Evolutionary conservation across 2,113 vertebrate species (phyloP).

Genomic region (Vidua macroura): DNA sequence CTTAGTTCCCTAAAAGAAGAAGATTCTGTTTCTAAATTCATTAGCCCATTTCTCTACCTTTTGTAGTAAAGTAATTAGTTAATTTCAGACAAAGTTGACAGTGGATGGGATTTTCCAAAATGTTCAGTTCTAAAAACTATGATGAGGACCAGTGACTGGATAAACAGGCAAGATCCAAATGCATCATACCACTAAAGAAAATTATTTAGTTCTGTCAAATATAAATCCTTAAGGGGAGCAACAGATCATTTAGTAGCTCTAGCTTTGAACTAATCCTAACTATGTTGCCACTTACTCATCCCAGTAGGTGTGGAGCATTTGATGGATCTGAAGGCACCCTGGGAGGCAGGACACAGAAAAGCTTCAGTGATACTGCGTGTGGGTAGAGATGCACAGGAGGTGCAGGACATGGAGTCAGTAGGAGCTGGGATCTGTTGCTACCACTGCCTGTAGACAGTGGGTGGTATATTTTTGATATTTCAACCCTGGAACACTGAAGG

Average conservation of each 20-base stretch:
- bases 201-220: neutral
- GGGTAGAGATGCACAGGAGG: neutral
- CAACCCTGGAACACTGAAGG: neutral
- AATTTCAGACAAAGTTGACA: neutral
- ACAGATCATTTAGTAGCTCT: neutral
- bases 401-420: neutral
- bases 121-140: neutral
- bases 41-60: neutral
- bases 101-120: neutral
- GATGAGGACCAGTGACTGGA: neutral
- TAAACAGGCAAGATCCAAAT: neutral
- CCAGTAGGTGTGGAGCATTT: neutral
- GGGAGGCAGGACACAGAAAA: neutral
- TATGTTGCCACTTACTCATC: neutral
- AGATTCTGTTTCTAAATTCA: neutral
- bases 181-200: neutral
- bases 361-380: neutral
- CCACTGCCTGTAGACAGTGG: neutral
- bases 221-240: neutral
- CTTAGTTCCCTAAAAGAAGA: neutral
- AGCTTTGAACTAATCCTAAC: neutral
- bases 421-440: neutral
- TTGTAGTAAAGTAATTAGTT: neutral
- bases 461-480: neutral
- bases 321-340: neutral